A percentile compares a stretch with the other conserved stretches of the same genome.
phyloP scores from a whole-genome alignment of 2,888 invertebrate species.

The Clunio marinus region DNA sequence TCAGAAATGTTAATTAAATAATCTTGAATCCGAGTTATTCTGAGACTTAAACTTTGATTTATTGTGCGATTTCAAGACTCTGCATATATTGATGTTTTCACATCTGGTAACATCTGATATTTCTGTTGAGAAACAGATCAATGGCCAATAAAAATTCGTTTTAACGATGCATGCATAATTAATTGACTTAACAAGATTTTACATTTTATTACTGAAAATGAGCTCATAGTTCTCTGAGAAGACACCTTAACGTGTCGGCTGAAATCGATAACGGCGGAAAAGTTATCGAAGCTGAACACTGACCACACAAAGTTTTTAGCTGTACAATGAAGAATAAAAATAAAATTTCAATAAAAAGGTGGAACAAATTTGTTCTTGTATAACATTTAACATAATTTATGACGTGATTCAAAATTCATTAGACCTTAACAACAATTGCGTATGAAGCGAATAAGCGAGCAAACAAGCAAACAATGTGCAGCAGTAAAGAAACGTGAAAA shows the following conservation, averaged over 20 bases:
- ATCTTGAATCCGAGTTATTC: too few relatives aligned
- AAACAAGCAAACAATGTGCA: constrained; percentile 13
- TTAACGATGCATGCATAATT: constrained; percentile 19
- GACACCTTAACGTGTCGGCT: not conserved
- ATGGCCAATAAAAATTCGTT: constrained; percentile 1
- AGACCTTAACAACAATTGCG: constrained; percentile 1
- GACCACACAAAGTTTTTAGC: too few relatives aligned
- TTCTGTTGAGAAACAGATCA: constrained; percentile 15
- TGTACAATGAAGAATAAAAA: not conserved
- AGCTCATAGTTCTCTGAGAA: not conserved
- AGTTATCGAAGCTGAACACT: too few relatives aligned
- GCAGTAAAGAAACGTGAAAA: not conserved
- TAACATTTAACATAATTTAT: constrained; percentile 15
- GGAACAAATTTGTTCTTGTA: constrained; percentile 16
- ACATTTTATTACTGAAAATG: not conserved
- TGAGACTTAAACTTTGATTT: too few relatives aligned
- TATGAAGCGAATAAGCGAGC: not conserved
- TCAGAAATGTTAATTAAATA: too few relatives aligned
- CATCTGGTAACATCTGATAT: not conserved
- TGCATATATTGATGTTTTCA: not conserved
- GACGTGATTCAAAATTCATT: constrained; percentile 23
- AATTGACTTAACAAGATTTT: not conserved
- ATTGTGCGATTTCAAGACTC: too few relatives aligned
- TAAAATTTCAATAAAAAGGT: not conserved
- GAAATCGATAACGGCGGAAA: too few relatives aligned